Percentiles rank a stretch among this genome's conserved stretches.
Evolutionary conservation across 2,888 invertebrate genomes (phyloP).

Genomic region (Leptopilina myrica): DNA sequence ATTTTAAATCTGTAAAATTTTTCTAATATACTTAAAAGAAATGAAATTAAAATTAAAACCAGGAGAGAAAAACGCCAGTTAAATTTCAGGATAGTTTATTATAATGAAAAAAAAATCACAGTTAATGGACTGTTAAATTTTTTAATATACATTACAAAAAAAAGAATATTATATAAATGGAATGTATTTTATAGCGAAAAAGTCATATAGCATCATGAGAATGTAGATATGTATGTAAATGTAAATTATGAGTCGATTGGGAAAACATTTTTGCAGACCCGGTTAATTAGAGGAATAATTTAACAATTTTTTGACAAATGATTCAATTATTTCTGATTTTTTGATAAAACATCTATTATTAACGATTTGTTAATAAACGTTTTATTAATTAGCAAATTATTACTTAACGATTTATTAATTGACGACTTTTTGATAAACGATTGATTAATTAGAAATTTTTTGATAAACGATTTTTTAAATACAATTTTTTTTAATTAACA

Average conservation of each 20-base stretch:
- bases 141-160: constrained; percentile 21
- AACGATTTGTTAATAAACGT: too few species aligned
- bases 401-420: too few species aligned
- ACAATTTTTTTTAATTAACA: too few species aligned
- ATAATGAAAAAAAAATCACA: constrained; percentile 25
- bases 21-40: constrained; percentile 7
- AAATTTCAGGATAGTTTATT: constrained; percentile 36
- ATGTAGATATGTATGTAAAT: not conserved
- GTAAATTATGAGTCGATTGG: not conserved
- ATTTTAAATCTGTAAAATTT: constrained; percentile 22
- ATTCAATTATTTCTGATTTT: too few species aligned
- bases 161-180: constrained; percentile 9
- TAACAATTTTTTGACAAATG: too few species aligned
- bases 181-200: constrained; percentile 27
- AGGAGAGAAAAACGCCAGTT: not conserved
- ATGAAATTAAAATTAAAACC: not conserved
- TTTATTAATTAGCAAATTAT: too few species aligned
- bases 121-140: constrained; percentile 33
- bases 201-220: constrained; percentile 13
- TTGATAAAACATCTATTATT: too few species aligned
- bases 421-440: too few species aligned
- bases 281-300: too few species aligned
- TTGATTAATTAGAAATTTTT: too few species aligned
- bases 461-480: too few species aligned
- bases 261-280: not conserved